These are phyloP conservation scores for Pecten maximus DNA, from an alignment of 2,888 invertebrate species.

Conservation along the genomic window DNA sequence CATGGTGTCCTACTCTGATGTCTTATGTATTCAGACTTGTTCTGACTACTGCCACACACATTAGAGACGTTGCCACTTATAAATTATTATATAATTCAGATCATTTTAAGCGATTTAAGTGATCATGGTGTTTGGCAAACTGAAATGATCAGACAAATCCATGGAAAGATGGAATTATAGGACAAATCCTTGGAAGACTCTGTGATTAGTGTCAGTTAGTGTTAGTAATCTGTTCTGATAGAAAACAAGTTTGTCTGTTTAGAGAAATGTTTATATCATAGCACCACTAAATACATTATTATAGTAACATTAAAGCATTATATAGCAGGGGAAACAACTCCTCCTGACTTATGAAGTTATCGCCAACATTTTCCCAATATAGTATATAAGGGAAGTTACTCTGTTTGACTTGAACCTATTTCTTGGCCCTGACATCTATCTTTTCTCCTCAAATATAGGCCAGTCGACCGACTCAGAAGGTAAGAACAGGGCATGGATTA, in stretches of 20 bases:
- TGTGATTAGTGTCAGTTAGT: no score
- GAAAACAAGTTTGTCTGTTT: no score
- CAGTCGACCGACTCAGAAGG: not conserved
- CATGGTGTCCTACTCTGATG: not conserved
- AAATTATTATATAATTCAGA: no score
- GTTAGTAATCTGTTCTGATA: no score
- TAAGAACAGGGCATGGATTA: constrained; percentile 28
- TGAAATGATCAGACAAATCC: no score
- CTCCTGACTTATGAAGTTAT: not conserved
- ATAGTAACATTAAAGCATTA: no score
- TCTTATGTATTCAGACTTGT: not conserved
- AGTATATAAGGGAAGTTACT: not conserved
- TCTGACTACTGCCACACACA: not conserved
- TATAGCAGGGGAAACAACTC: not conserved
- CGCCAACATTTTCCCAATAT: not conserved
- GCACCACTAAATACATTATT: no score
- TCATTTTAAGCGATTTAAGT: no score
- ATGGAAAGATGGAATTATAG: no score
- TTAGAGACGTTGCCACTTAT: not conserved
- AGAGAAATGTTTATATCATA: no score
- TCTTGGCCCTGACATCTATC: not conserved
- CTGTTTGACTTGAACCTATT: constrained; percentile 5
- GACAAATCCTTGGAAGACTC: no score
- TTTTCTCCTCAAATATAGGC: constrained; percentile 22
- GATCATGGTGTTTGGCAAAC: not conserved